Percentiles rank a stretch among this genome's conserved stretches.
Evolutionary conservation across 2,888 invertebrate species (phyloP).

Genomic region (Pteria penguin): DNA sequence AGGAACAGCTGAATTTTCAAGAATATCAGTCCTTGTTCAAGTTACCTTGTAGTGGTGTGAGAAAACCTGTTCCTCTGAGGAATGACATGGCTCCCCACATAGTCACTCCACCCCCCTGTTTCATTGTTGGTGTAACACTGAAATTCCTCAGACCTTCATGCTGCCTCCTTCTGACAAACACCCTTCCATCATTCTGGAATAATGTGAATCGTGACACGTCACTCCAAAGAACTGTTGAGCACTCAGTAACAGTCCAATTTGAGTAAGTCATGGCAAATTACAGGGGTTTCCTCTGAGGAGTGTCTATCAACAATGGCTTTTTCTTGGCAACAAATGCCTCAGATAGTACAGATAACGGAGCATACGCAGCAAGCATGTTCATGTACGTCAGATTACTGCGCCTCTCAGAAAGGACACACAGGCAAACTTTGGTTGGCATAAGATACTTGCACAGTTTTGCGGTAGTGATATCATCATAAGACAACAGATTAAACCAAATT

Average conservation of each 20-base stretch:
- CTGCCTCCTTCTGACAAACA: not conserved
- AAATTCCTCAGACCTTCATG: not conserved
- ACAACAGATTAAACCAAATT: too few species aligned
- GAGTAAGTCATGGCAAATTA: constrained; percentile 12
- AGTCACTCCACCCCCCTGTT: constrained; percentile 21
- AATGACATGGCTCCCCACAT: constrained; percentile 12
- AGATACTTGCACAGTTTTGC: too few species aligned
- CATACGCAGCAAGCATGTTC: too few species aligned
- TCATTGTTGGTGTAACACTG: constrained; percentile 4
- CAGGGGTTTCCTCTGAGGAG: constrained; percentile 11
- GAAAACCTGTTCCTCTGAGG: not conserved
- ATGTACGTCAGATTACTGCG: too few species aligned
- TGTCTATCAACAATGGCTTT: constrained; percentile 10
- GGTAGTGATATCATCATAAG: too few species aligned
- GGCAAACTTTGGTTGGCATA: too few species aligned
- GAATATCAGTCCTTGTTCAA: constrained; percentile 11
- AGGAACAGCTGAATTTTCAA: not conserved
- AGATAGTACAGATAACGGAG: too few species aligned
- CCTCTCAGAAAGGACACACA: too few species aligned
- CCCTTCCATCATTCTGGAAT: constrained; percentile 20
- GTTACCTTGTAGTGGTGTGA: constrained; percentile 5
- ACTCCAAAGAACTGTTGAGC: constrained; percentile 24
- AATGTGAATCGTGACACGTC: constrained; percentile 23
- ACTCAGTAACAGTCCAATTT: constrained; percentile 23
- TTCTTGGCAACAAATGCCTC: not conserved